phyloP scores from a whole-genome alignment of 2,888 invertebrate species.

The Protophormia terraenovae region DNA sequence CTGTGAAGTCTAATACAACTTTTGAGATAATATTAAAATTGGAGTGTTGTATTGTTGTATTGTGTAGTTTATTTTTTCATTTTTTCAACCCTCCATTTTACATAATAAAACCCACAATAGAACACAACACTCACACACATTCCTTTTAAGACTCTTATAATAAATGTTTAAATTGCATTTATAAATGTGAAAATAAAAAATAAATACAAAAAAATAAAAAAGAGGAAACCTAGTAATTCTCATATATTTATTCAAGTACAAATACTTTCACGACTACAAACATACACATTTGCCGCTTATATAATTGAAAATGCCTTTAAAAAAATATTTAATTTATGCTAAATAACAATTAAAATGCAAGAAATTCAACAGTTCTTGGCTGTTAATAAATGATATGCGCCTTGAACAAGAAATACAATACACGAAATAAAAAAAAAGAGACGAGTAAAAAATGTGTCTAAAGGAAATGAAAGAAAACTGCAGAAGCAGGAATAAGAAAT shows the following conservation, averaged over 20 bases:
- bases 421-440: conserved; percentile 10
- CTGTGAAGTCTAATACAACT: too few relatives aligned
- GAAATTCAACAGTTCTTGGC: conserved; percentile 63
- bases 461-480: conserved; percentile 50
- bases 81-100: too few relatives aligned
- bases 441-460: conserved; percentile 22
- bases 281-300: background rate
- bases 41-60: too few relatives aligned
- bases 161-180: conserved; percentile 8
- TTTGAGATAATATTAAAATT: too few relatives aligned
- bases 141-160: background rate
- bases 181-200: too few relatives aligned
- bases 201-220: background rate
- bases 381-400: conserved; percentile 62
- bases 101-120: too few relatives aligned
- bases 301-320: conserved; percentile 26
- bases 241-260: background rate
- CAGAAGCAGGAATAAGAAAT: conserved; percentile 43
- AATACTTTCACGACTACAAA: background rate
- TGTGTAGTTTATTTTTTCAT: too few relatives aligned
- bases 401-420: conserved; percentile 25
- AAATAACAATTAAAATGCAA: conserved; percentile 68
- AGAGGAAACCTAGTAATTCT: background rate
- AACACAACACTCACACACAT: background rate
- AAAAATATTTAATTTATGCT: conserved; percentile 63